Percentiles rank a stretch among this genome's conserved stretches.
phyloP scores from a whole-genome alignment of 2,888 invertebrate species.

The Oscheius sp. region DNA sequence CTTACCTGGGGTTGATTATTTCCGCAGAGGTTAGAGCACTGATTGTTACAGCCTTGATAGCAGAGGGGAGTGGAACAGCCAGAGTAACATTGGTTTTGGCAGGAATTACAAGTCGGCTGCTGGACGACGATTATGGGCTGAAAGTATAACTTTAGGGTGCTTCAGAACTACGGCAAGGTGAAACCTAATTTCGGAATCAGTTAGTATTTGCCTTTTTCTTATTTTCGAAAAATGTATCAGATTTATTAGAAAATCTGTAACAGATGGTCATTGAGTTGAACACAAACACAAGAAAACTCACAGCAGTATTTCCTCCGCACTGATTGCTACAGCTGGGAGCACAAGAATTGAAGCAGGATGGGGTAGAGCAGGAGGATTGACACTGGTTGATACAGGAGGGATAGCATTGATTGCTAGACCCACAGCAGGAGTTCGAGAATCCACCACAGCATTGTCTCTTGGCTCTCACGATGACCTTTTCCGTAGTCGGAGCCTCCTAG shows the following conservation, averaged over 20 bases:
- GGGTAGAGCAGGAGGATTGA: slow-evolving; percentile 9
- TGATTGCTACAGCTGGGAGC: slow-evolving; percentile 22
- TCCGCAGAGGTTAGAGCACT: slow-evolving; percentile 5
- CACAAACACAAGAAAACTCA: neutral
- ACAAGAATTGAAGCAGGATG: slow-evolving; percentile 11
- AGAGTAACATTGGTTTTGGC: slow-evolving; percentile 8
- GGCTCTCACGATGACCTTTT: slow-evolving; percentile 12
- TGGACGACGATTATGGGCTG: neutral
- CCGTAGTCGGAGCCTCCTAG: neutral
- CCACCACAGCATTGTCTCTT: slow-evolving; percentile 22
- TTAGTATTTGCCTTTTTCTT: too few species aligned
- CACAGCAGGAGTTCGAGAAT: slow-evolving; percentile 21
- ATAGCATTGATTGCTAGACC: neutral
- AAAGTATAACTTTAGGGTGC: too few species aligned
- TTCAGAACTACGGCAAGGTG: too few species aligned
- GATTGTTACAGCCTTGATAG: slow-evolving; percentile 17
- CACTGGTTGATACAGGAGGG: slow-evolving; percentile 17
- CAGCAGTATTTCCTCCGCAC: slow-evolving; percentile 5
- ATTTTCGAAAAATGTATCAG: neutral
- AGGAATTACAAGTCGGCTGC: slow-evolving; percentile 13
- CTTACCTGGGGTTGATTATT: slow-evolving; percentile 1
- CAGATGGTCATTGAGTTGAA: neutral
- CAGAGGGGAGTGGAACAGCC: slow-evolving; percentile 18
- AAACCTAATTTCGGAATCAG: neutral
- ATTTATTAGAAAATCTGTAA: neutral